Evolutionary conservation across 2,888 invertebrate genomes (phyloP).

Genomic region (Neria commutata): DNA sequence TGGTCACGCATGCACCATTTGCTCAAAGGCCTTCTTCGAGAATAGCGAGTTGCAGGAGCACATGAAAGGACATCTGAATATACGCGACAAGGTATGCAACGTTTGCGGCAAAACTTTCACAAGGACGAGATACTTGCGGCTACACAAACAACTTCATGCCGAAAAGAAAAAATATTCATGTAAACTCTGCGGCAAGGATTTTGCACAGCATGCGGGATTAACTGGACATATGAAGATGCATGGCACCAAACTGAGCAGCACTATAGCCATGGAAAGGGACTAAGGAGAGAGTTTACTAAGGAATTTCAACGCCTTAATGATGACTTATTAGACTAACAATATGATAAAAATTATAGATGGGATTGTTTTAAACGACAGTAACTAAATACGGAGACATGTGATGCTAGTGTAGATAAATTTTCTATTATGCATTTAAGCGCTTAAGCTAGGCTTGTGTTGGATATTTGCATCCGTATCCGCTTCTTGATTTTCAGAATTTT

Average conservation of each 20-base stretch:
- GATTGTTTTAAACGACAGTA: no score
- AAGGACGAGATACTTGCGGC: slow-evolving; percentile 44
- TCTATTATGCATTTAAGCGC: no score
- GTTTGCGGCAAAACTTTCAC: slow-evolving; percentile 43
- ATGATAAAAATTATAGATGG: no score
- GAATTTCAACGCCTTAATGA: no score
- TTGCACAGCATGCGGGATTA: not conserved
- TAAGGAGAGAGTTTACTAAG: no score
- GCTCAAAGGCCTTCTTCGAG: slow-evolving; percentile 48
- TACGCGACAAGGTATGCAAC: slow-evolving; percentile 43
- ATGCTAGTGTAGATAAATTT: no score
- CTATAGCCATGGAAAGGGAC: no score
- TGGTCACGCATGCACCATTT: slow-evolving; percentile 41
- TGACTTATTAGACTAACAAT: no score
- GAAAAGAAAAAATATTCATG: slow-evolving; percentile 33
- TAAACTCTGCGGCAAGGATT: not conserved
- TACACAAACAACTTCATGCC: slow-evolving; percentile 43
- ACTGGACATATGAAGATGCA: not conserved
- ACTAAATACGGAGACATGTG: no score
- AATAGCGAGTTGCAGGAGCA: slow-evolving; percentile 52
- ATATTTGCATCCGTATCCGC: no score
- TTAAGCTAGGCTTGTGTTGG: no score
- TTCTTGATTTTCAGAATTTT: no score
- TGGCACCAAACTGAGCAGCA: not conserved
- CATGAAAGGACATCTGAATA: slow-evolving; percentile 46